Percentiles rank a stretch among this genome's conserved stretches.
Evolutionary conservation across 2,113 vertebrate genomes (phyloP).

Genomic region (Fukomys damarensis): DNA sequence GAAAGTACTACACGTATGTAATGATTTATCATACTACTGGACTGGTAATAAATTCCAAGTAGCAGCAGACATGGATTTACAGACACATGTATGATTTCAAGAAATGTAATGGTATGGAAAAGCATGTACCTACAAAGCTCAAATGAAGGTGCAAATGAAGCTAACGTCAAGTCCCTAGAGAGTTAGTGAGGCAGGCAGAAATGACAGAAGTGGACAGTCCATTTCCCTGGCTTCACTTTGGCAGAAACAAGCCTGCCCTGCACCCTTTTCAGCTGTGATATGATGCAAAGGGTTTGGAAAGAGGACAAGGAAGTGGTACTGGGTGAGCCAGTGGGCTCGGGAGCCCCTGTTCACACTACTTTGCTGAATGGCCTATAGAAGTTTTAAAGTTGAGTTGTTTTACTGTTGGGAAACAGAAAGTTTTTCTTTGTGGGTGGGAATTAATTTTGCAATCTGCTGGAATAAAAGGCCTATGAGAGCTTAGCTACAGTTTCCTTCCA

Average conservation of each 20-base stretch:
- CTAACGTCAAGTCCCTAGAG: neutral
- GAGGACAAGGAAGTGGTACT: neutral
- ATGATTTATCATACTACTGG: neutral
- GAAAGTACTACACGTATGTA: neutral
- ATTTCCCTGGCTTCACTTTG: neutral
- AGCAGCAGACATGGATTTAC: neutral
- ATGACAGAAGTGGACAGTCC: neutral
- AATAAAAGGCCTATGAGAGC: neutral
- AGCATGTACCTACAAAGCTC: neutral
- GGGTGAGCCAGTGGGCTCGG: neutral
- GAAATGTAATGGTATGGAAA: neutral
- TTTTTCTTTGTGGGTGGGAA: neutral
- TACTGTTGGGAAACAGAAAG: neutral
- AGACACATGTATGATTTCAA: neutral
- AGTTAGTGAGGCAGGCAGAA: neutral
- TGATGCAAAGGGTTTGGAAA: neutral
- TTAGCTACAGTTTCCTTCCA: neutral
- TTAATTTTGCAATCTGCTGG: neutral
- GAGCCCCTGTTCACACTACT: neutral
- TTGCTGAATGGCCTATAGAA: neutral
- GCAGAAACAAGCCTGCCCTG: neutral
- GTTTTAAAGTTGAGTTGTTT: slow-evolving; percentile 12
- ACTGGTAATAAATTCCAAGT: neutral
- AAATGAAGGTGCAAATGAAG: neutral
- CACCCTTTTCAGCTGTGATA: neutral